Conservation (phyloP, 2,888 invertebrate species). For the Cactoblastis cactorum region DNA sequence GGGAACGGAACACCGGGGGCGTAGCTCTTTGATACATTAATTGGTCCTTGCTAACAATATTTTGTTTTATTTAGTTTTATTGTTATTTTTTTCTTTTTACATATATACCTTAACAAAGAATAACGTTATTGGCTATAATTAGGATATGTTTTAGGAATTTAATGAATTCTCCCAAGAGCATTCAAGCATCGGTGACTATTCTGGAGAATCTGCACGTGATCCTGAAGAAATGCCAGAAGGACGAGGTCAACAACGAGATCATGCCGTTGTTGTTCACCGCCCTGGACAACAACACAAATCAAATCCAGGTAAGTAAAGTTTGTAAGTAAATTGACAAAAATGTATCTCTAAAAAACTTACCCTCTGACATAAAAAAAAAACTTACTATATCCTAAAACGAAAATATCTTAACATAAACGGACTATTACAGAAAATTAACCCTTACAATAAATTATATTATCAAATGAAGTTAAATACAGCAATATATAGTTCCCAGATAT, state of each 20-base stretch:
- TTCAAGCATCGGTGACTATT: conserved; percentile 92
- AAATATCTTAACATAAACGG: too few species aligned
- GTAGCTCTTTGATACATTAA: too few species aligned
- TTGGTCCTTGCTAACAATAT: too few species aligned
- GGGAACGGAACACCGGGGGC: too few species aligned
- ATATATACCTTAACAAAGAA: not conserved
- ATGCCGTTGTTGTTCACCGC: conserved; percentile 92
- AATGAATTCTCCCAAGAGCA: conserved; percentile 87
- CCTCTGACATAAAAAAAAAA: too few species aligned
- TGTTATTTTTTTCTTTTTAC: not conserved
- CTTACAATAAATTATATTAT: too few species aligned
- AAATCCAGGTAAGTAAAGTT: conserved; percentile 93
- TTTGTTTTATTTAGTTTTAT: not conserved
- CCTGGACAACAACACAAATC: conserved; percentile 92
- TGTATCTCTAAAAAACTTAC: too few species aligned
- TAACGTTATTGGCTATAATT: not conserved
- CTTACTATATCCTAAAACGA: too few species aligned
- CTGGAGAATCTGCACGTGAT: conserved; percentile 94
- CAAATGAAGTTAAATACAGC: too few species aligned
- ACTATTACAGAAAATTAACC: too few species aligned
- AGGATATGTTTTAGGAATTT: conserved; percentile 78
- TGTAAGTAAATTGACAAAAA: too few species aligned
- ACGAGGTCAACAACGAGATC: conserved; percentile 89
- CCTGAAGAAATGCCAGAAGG: conserved; percentile 90
- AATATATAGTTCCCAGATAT: too few species aligned